These are phyloP conservation scores for Listrodromus nycthemerus DNA, from an alignment of 2,888 invertebrate genomes.

Conservation along the genomic window DNA sequence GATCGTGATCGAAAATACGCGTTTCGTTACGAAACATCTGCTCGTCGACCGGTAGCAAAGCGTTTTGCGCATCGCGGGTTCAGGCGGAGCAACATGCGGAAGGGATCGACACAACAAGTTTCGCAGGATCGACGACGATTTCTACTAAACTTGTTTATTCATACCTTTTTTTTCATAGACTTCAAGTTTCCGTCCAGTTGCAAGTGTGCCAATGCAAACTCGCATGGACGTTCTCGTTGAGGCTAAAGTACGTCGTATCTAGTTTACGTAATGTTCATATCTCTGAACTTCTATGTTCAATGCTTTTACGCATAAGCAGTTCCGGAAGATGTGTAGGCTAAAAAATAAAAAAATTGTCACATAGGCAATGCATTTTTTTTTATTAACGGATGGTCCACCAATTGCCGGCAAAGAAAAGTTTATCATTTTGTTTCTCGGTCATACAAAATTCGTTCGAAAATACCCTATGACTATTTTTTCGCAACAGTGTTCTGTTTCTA, in stretches of 20 bases:
- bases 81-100: neutral
- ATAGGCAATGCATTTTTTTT: neutral
- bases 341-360: neutral
- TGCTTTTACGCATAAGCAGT: neutral
- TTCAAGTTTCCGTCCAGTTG: constrained; percentile 12
- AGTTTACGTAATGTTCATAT: constrained; percentile 54
- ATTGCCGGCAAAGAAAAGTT: too few species aligned
- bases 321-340: neutral
- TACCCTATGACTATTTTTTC: too few species aligned
- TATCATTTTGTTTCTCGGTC: too few species aligned
- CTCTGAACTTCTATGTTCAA: neutral
- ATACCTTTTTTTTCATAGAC: neutral
- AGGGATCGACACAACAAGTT: neutral
- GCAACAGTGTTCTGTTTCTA: too few species aligned
- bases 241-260: constrained; percentile 37
- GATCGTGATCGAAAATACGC: constrained; percentile 21
- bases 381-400: too few species aligned
- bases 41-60: too few species aligned
- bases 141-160: neutral
- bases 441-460: too few species aligned
- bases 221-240: constrained; percentile 30
- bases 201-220: constrained; percentile 50
- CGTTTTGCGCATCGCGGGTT: neutral
- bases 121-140: constrained; percentile 21
- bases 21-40: constrained; percentile 29